Evolutionary conservation across 2,888 invertebrate species (phyloP).

Genomic region (Omphaloscelis lunosa): DNA sequence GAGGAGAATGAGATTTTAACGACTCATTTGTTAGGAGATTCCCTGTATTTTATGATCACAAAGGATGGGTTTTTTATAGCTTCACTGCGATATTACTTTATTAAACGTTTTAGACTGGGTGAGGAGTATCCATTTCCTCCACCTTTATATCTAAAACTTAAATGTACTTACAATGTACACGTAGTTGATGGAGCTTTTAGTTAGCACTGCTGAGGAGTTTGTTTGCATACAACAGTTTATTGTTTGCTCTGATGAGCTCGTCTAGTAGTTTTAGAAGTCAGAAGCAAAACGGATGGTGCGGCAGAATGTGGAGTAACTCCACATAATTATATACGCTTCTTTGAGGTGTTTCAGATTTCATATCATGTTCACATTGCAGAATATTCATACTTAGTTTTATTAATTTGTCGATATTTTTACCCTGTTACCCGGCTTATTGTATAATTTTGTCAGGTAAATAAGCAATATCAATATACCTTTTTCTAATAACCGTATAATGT

Average conservation of each 20-base stretch:
- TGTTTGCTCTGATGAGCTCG: constrained; percentile 66
- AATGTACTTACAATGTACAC: constrained; percentile 30
- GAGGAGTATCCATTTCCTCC: constrained; percentile 49
- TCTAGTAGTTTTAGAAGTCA: constrained; percentile 70
- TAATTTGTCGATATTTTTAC: background rate
- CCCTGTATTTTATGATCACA: constrained; percentile 61
- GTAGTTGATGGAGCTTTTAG: constrained; percentile 36
- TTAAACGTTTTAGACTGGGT: constrained; percentile 55
- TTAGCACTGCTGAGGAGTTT: constrained; percentile 38
- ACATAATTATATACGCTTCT: constrained; percentile 33
- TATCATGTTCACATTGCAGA: constrained; percentile 15
- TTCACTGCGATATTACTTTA: constrained; percentile 54
- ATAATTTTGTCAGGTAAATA: constrained; percentile 1
- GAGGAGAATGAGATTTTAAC: constrained; percentile 77
- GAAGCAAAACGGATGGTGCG: constrained; percentile 63
- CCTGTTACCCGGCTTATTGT: background rate
- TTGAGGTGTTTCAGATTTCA: constrained; percentile 14
- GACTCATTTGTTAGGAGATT: constrained; percentile 74
- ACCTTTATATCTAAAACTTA: constrained; percentile 35
- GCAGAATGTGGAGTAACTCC: constrained; percentile 59
- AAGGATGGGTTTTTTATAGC: constrained; percentile 57
- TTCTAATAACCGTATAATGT: constrained; percentile 10
- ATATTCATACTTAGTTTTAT: background rate
- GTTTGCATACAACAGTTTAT: constrained; percentile 56
- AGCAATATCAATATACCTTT: background rate